Evolutionary conservation across 2,113 vertebrate species (phyloP), one percentile per base, ranked within the genome.

Genomic region (Alectura lathami): DNA sequence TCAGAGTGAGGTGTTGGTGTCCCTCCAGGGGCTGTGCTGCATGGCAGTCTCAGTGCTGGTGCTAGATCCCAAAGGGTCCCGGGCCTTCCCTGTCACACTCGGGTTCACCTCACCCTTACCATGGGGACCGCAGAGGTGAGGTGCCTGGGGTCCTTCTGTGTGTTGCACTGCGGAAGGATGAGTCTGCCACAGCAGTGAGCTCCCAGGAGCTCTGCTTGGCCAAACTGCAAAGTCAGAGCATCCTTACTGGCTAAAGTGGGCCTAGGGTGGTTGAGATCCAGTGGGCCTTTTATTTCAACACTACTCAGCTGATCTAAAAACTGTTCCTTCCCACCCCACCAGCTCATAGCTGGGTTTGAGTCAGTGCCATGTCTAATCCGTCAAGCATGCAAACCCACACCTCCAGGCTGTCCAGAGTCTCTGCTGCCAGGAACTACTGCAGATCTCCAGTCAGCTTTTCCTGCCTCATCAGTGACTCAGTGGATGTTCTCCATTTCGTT

Each of bases 381-480:
- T 59, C 89, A 92, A 50, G 91, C 91, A 94, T 91, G 86, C 64
- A 36, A 86, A 38, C 32, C 88, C 76, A 88, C 88, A 79, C 38
- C 74, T 88, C 72, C 47, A 73, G 79, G 38, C 92, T 76, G 89
- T 13, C 51, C 83, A 29, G 70, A 85, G 59, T 5, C 48, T 56
- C 23, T 1, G 6, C 62, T 86, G 86, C 62, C 3, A 4, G 87
- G 84, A 89, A 79, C 60, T 83, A 4, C 13, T 82, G 47, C 36
- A 66, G 53, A 21, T 66, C 74, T 76, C 91, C 57, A 83, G 68
- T 72, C 68, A 85, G 79, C 75, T 63, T 2, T 7, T 82, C 68
- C 70, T 77, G 69, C 81, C 86, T 86, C 86, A 21, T 17, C 5
- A 3, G 48, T 88, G 93, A 90, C 85, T 96, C 94, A 90, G 80